Percentiles rank a stretch among this genome's conserved stretches.
Conservation (phyloP, 92 coral and sea anemone species). For the Bergia puertoricense region DNA sequence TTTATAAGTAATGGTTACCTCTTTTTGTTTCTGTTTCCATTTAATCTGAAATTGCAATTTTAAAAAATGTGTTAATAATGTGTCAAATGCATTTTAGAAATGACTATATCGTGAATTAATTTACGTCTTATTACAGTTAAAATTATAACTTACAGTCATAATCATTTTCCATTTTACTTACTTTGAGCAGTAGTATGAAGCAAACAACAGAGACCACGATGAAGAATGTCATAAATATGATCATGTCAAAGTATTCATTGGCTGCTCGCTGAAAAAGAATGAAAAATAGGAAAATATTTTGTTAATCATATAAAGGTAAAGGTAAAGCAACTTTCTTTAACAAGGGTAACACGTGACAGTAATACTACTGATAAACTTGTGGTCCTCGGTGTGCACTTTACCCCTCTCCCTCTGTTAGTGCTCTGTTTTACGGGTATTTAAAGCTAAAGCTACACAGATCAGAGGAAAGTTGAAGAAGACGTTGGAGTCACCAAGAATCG, state of each 20-base stretch:
- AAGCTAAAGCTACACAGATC: too few species aligned
- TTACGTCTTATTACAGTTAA: too few species aligned
- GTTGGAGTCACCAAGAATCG: too few species aligned
- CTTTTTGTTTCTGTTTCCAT: conserved; percentile 97
- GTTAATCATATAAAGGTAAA: not conserved
- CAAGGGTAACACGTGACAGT: too few species aligned
- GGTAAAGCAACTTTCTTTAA: too few species aligned
- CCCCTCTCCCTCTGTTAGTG: too few species aligned
- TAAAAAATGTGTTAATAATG: not conserved
- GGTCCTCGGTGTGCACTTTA: too few species aligned
- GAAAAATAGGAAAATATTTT: not conserved
- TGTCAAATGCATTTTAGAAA: not conserved
- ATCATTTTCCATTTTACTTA: conserved; percentile 28
- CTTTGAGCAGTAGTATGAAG: conserved; percentile 86
- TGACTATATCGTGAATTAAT: too few species aligned
- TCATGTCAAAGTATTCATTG: conserved; percentile 97
- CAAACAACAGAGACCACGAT: conserved; percentile 89
- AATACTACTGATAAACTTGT: too few species aligned
- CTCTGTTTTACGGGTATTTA: too few species aligned
- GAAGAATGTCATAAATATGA: conserved; percentile 96
- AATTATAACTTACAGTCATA: not conserved
- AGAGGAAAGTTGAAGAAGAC: too few species aligned
- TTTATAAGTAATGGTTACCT: conserved; percentile 55
- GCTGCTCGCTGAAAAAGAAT: conserved; percentile 73
- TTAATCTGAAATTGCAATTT: conserved; percentile 70